Conservation (phyloP, 2,797 vertebrate species). For the Notamacropus eugenii region DNA sequence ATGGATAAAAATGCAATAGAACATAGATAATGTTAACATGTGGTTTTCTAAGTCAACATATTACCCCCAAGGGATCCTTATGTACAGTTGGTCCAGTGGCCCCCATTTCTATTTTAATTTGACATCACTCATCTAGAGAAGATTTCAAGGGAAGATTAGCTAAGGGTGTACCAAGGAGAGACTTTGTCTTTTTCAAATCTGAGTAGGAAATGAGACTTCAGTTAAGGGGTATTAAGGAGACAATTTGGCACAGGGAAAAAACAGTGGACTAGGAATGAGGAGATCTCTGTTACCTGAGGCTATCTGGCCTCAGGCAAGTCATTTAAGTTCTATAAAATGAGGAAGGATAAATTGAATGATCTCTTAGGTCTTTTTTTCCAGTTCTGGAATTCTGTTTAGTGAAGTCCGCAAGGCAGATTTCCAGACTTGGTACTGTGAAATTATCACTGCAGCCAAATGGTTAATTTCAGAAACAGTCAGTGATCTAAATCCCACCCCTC, state of each 20-base stretch:
- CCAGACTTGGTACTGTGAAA: slow-evolving; percentile 38
- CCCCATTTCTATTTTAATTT: background rate
- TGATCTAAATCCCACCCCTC: slow-evolving; percentile 41
- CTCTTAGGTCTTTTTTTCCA: background rate
- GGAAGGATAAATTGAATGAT: background rate
- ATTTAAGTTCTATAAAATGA: background rate
- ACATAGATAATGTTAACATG: background rate
- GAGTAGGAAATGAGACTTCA: background rate
- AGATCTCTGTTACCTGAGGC: background rate
- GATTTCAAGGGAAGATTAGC: background rate
- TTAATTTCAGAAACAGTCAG: slow-evolving; percentile 18
- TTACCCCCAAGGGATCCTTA: background rate
- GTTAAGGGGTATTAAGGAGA: background rate
- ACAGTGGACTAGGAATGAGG: background rate
- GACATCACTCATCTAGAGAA: background rate
- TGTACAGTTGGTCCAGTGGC: background rate
- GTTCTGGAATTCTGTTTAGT: background rate
- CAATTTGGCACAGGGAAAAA: background rate
- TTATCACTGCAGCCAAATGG: slow-evolving; percentile 13
- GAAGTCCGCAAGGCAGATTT: background rate
- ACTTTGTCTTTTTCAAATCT: background rate
- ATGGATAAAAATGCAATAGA: background rate
- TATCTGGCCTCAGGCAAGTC: background rate
- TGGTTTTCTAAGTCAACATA: background rate
- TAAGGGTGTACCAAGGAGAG: background rate